Evolutionary conservation across 2,888 invertebrate genomes (phyloP), one percentile per base, ranked within the genome.

Genomic region (Operophtera brumata): DNA sequence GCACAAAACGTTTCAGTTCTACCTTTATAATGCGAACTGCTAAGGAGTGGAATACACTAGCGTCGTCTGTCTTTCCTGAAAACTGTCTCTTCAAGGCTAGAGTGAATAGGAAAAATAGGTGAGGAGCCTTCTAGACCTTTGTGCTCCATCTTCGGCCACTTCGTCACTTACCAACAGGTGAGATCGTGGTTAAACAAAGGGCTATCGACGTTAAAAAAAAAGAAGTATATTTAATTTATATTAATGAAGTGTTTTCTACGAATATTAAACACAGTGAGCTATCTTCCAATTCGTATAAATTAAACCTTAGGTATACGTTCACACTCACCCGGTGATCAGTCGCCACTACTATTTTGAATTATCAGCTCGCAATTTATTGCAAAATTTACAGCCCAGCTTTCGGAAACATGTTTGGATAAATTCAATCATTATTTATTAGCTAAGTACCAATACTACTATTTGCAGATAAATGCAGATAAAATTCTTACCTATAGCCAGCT

Each of bases 291-390:
- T 4, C 4, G 30, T 30, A 20, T 20, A 20, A 20, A 20, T 20
- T 20, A n/a, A n/a, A n/a, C n/a, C n/a, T n/a, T n/a, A n/a, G n/a
- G n/a, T n/a, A n/a, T n/a, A 34, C 36, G 36, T 35, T 49, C 11
- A 13, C 26, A 49, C 49, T 49, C 36, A 49, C 49, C 36, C 14
- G 11, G 8, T 26, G 26, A 36, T 30, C 28, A 36, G 13, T 30
- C 3, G n/a, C 9, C 13, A 49, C 42, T 49, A 36, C 30, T n/a
- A 42, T 36, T 35, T n/a, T 28, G 28, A 14, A 12, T 14, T n/a
- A 30, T 36, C 42, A 32, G 42, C 11, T 28, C 39, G 51, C 54
- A 32, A 55, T 52, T 59, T 58, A 58, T 58, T 51, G 20, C 42
- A 36, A 13, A 13, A 11, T 34, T 34, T n/a, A n/a, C 6, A 11